phyloP scores from a whole-genome alignment of 1,140 invertebrate species.

The Macrosteles quadrilineatus region DNA sequence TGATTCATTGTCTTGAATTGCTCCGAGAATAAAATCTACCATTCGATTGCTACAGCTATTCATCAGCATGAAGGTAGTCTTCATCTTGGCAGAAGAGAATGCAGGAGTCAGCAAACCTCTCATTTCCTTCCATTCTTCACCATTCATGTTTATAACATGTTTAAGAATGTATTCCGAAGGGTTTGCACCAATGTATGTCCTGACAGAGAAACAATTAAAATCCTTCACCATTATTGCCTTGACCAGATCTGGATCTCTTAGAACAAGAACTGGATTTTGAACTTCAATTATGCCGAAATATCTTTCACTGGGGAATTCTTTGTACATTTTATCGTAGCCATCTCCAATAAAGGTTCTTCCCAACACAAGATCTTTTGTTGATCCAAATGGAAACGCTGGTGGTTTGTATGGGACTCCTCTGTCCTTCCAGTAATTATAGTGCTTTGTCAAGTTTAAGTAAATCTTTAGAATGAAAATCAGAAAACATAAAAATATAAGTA shows the following conservation, averaged over 20 bases:
- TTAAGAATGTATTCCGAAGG: conserved; percentile 29
- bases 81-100: conserved; percentile 61
- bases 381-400: conserved; percentile 8
- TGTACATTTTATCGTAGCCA: conserved; percentile 13
- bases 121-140: conserved; percentile 57
- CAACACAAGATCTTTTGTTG: conserved; percentile 2
- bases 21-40: background rate
- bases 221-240: conserved; percentile 58
- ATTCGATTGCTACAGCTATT: conserved; percentile 45
- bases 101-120: conserved; percentile 57
- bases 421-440: conserved; percentile 12
- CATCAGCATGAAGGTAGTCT: conserved; percentile 55
- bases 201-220: conserved; percentile 59
- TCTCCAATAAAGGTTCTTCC: conserved; percentile 9
- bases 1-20: background rate
- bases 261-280: conserved; percentile 3
- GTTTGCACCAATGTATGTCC: conserved; percentile 38
- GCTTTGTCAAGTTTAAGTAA: background rate
- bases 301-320: background rate
- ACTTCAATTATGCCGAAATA: conserved; percentile 18
- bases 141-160: conserved; percentile 42
- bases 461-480: too few species aligned
- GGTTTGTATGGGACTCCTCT: background rate
- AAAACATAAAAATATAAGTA: too few species aligned
- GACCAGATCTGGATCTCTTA: conserved; percentile 56